Evolutionary conservation across 2,113 vertebrate species (phyloP).

Genomic region (Hucho hucho): DNA sequence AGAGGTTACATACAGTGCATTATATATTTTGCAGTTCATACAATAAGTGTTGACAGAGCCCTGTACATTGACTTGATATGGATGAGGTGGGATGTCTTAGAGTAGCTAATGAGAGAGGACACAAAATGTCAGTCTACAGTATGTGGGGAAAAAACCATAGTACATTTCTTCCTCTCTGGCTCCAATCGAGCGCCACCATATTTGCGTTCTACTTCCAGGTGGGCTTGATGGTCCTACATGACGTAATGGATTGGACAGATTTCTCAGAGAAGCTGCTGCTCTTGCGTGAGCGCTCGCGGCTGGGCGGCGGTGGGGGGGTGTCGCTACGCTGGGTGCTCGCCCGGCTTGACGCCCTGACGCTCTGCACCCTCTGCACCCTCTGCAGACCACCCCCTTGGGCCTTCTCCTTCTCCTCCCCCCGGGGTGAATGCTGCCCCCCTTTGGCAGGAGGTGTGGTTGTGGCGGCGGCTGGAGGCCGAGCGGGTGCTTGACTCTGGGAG

Average conservation of each 20-base stretch:
- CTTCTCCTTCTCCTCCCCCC: conserved; percentile 72
- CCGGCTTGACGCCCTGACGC: conserved; percentile 72
- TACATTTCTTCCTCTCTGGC: not conserved
- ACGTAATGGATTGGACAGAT: conserved; percentile 56
- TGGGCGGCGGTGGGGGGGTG: conserved; percentile 45
- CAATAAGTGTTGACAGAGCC: conserved; percentile 16
- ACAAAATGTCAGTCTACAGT: too few species aligned
- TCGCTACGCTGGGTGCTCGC: conserved; percentile 58
- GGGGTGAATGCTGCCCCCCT: conserved; percentile 62
- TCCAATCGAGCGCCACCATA: conserved; percentile 26
- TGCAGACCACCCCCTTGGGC: conserved; percentile 62
- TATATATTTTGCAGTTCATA: conserved; percentile 48
- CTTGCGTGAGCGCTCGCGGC: conserved; percentile 59
- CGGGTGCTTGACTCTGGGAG: conserved; percentile 72
- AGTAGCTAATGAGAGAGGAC: not conserved
- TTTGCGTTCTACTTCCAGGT: conserved; percentile 76
- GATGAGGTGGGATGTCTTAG: conserved; percentile 13
- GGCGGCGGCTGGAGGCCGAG: conserved; percentile 51
- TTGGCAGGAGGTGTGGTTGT: not conserved
- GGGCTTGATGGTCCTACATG: conserved; percentile 76
- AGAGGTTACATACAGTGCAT: conserved; percentile 43
- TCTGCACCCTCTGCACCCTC: conserved; percentile 82
- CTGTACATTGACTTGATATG: conserved; percentile 8
- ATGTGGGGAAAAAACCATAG: too few species aligned
- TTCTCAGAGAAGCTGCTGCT: conserved; percentile 75